These are phyloP conservation scores for Platichthys stellatus DNA, from an alignment of 2,113 vertebrate species.

Conservation along the genomic window DNA sequence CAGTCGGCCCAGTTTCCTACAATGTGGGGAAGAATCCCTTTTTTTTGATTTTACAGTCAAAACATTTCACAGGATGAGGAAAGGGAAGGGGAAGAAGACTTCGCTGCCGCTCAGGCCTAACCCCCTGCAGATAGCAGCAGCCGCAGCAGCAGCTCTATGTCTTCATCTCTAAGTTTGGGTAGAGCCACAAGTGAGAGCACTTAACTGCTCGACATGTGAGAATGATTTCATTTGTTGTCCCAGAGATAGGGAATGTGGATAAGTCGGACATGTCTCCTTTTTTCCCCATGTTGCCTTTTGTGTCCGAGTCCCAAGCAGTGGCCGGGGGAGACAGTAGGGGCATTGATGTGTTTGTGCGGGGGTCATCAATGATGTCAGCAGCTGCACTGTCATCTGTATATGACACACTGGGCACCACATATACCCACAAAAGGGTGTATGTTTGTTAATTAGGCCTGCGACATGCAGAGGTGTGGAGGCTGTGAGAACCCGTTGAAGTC, in stretches of 20 bases:
- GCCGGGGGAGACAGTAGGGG: constrained; percentile 67
- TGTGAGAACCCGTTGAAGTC: neutral
- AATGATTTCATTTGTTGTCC: constrained; percentile 53
- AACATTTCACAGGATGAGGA: neutral
- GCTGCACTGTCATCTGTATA: constrained; percentile 76
- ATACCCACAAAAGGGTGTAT: constrained; percentile 47
- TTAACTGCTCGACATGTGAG: neutral
- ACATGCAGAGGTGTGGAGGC: neutral
- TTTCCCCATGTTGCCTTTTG: constrained; percentile 68
- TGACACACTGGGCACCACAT: constrained; percentile 73
- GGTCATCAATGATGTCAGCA: constrained; percentile 80
- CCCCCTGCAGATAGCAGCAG: neutral
- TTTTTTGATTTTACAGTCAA: neutral
- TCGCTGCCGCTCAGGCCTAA: constrained; percentile 11
- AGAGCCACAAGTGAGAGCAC: constrained; percentile 2
- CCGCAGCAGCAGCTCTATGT: neutral
- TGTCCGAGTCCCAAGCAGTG: constrained; percentile 63
- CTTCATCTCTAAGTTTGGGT: constrained; percentile 12
- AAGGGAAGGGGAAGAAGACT: constrained; percentile 14
- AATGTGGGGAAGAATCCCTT: neutral
- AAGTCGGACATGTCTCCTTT: constrained; percentile 48
- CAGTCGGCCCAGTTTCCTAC: neutral
- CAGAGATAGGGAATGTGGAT: constrained; percentile 54
- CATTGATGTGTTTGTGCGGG: constrained; percentile 74
- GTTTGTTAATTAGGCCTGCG: constrained; percentile 41